These are phyloP conservation scores for Euthynnus affinis DNA, from an alignment of 2,797 vertebrate species.

Conservation along the genomic window DNA sequence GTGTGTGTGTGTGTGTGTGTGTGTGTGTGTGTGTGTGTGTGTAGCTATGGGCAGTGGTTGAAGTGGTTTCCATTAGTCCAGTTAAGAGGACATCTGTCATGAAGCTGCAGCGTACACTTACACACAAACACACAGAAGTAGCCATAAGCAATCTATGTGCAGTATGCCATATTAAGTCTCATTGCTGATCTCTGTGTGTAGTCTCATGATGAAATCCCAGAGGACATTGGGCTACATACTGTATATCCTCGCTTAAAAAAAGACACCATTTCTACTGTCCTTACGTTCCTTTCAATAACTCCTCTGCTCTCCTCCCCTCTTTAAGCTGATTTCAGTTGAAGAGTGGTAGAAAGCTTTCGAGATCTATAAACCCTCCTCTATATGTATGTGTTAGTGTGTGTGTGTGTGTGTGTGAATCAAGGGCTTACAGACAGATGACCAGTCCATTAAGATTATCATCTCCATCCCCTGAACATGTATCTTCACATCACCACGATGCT, in stretches of 20 bases:
- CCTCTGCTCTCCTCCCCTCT: constrained; percentile 36
- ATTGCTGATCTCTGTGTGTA: constrained; percentile 58
- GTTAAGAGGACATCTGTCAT: constrained; percentile 79
- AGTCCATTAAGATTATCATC: constrained; percentile 85
- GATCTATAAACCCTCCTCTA: constrained; percentile 66
- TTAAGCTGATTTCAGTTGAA: constrained; percentile 79
- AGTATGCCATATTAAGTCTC: constrained; percentile 36
- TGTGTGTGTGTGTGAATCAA: constrained; percentile 48
- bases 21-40: constrained; percentile 32
- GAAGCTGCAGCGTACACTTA: constrained; percentile 32
- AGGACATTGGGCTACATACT: constrained; percentile 37
- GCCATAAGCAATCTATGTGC: constrained; percentile 63
- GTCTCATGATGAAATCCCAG: constrained; percentile 54
- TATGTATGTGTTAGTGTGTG: constrained; percentile 6
- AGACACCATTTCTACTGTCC: constrained; percentile 43
- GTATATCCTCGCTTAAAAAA: constrained; percentile 40
- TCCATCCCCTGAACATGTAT: constrained; percentile 66
- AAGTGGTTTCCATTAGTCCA: constrained; percentile 79
- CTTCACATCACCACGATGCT: constrained; percentile 64
- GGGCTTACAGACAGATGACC: constrained; percentile 78
- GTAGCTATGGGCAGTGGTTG: constrained; percentile 52
- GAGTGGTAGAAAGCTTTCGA: constrained; percentile 74
- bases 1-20: constrained; percentile 30
- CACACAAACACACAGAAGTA: constrained; percentile 46
- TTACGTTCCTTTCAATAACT: constrained; percentile 56